A percentile compares a stretch with the other conserved stretches of the same genome.
Evolutionary conservation across 2,888 invertebrate species (phyloP).

Genomic region (Mantis religiosa): DNA sequence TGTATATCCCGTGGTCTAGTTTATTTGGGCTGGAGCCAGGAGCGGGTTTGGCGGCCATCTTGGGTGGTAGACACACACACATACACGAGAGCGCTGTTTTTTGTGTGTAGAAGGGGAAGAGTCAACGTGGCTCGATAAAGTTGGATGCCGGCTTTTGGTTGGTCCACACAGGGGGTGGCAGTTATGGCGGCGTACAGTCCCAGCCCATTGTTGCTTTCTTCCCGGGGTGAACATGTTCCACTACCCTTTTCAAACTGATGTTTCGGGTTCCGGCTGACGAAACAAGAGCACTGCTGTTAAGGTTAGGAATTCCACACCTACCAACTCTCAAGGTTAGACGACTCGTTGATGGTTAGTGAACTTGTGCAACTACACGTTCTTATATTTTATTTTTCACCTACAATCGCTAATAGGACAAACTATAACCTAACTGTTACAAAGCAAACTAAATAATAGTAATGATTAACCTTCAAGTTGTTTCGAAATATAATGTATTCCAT

Average conservation of each 20-base stretch:
- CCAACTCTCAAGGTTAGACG: background rate
- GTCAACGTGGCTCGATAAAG: slow-evolving; percentile 3
- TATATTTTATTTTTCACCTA: background rate
- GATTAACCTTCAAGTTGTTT: too few species aligned
- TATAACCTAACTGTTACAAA: too few species aligned
- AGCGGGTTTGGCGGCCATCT: slow-evolving; percentile 2
- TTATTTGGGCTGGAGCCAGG: background rate
- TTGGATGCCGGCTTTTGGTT: background rate
- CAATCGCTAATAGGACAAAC: too few species aligned
- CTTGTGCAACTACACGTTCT: background rate
- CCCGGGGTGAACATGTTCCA: background rate
- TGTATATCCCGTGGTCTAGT: background rate
- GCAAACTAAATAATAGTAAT: too few species aligned
- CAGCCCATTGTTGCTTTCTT: background rate
- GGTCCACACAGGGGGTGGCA: background rate
- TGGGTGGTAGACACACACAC: background rate
- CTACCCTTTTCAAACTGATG: background rate
- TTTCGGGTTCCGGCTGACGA: background rate
- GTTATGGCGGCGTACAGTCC: background rate
- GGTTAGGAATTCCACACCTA: background rate
- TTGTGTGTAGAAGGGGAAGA: background rate
- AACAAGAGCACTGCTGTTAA: background rate
- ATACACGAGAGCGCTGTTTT: background rate
- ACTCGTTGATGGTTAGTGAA: background rate
- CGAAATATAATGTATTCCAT: too few species aligned